phyloP scores from a whole-genome alignment of 2,797 vertebrate genomes.

The Falco cherrug region DNA sequence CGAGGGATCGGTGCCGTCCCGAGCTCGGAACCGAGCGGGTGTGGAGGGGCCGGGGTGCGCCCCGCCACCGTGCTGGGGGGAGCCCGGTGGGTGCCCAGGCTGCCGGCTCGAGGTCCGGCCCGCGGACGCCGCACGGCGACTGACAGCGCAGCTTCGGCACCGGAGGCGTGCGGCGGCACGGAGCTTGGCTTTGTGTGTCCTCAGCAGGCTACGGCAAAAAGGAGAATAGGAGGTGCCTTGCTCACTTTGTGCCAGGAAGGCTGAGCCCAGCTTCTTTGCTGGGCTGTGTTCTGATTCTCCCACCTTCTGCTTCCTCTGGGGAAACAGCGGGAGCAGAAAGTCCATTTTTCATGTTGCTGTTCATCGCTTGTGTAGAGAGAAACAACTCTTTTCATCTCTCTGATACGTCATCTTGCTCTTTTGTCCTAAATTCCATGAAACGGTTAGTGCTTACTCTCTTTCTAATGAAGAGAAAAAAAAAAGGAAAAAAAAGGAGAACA shows the following conservation, averaged over 20 bases:
- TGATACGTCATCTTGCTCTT: rapidly evolving
- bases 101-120: neutral
- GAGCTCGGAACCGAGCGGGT: neutral
- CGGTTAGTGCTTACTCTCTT: rapidly evolving
- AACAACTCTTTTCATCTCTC: too few species aligned
- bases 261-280: too few species aligned
- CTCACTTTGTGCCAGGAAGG: neutral
- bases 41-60: neutral
- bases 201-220: neutral
- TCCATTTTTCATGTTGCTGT: rapidly evolving
- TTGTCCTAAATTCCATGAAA: rapidly evolving
- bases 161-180: rapidly evolving
- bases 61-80: neutral
- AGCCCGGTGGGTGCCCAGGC: neutral
- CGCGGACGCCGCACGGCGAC: rapidly evolving
- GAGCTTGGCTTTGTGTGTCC: neutral
- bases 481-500: neutral
- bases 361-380: neutral
- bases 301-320: neutral
- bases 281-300: neutral
- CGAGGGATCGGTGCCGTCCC: neutral
- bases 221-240: rapidly evolving
- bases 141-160: rapidly evolving
- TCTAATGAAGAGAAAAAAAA: neutral
- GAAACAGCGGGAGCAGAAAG: neutral